Evolutionary conservation across 2,888 invertebrate species (phyloP).

Genomic region (Drosophila melanocephala): DNA sequence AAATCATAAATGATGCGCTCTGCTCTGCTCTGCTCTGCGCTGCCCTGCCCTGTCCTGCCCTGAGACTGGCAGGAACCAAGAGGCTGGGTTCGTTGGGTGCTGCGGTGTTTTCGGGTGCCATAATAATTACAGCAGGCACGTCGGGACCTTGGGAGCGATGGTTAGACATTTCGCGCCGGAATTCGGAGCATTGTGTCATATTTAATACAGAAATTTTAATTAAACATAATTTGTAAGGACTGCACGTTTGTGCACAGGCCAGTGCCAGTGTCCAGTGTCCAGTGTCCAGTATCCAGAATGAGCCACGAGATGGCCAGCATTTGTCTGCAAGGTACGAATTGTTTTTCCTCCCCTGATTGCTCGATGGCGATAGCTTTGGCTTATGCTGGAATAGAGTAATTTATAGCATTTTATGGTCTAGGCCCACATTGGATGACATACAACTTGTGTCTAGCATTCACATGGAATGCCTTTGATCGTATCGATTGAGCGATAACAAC

Average conservation of each 20-base stretch:
- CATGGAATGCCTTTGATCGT: constrained; percentile 68
- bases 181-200: constrained; percentile 86
- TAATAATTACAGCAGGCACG: constrained; percentile 67
- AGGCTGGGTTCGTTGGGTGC: constrained; percentile 1
- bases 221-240: constrained; percentile 85
- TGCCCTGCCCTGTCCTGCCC: background rate
- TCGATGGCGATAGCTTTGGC: constrained; percentile 53
- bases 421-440: constrained; percentile 53
- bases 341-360: constrained; percentile 45
- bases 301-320: constrained; percentile 13
- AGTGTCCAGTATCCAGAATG: constrained; percentile 6
- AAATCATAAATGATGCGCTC: constrained; percentile 76
- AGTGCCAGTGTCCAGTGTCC: constrained; percentile 3
- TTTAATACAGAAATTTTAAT: constrained; percentile 86
- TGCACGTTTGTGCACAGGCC: constrained; percentile 76
- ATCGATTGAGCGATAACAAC: constrained; percentile 49
- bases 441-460: constrained; percentile 68
- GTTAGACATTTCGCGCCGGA: constrained; percentile 78
- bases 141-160: constrained; percentile 45
- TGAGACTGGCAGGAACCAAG: constrained; percentile 16
- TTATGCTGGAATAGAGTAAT: constrained; percentile 73
- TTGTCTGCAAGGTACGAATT: constrained; percentile 31
- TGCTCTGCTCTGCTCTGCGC: constrained; percentile 4
- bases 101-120: constrained; percentile 60
- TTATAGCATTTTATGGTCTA: constrained; percentile 70